Base-by-base conservation (phyloP, 92 coral and sea anemone species). In the Porites lobata region DNA sequence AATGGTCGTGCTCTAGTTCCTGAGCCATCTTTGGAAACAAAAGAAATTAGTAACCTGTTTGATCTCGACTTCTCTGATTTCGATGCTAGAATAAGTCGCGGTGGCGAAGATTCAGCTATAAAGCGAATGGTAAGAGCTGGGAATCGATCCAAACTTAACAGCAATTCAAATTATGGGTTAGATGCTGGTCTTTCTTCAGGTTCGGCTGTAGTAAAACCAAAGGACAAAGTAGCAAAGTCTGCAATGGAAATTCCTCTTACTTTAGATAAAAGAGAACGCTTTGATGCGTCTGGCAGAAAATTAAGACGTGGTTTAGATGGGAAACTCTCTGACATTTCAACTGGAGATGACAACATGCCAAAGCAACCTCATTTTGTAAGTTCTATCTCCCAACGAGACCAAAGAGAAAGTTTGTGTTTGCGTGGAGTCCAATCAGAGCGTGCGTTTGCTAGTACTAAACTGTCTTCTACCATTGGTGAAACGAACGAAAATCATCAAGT, bases 41-140 rank as follows among this genome's bases (percentile, higher is more conserved):
- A 82, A n/a, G 69, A 47, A 9, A 70, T 82, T 17, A 82, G 78
- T 21, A 82, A 82, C 52, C 51, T 82, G 43, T 82, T 82, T 50
- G 78, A 82, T 2, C 69, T 82, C 18, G 78, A 82, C 77, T 82
- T 82, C 13, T 62, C 12, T 32, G 78, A 70, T 56, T 62, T 32
- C 20, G 78, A 69, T 82, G 78, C 51, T 18, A 57, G 24, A 7
- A 69, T 18, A 69, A 71, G 53, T 57, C 52, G 47, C 15, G 59
- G 58, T 18, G 59, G 13, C 26, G 87, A 74, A 20, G 50, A 50
- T 26, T 57, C 24, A 17, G 63, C 80, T n/a, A 14, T 84, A 2
- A 53, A 47, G 13, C 74, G 81, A 51, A 84, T 84, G 87, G 7
- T 84, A 10, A 26, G 24, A 61, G 87, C 80, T 73, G 81, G 72